These are phyloP conservation scores for Drosophila parvula DNA, from an alignment of 1,140 invertebrate genomes.

Conservation along the genomic window DNA sequence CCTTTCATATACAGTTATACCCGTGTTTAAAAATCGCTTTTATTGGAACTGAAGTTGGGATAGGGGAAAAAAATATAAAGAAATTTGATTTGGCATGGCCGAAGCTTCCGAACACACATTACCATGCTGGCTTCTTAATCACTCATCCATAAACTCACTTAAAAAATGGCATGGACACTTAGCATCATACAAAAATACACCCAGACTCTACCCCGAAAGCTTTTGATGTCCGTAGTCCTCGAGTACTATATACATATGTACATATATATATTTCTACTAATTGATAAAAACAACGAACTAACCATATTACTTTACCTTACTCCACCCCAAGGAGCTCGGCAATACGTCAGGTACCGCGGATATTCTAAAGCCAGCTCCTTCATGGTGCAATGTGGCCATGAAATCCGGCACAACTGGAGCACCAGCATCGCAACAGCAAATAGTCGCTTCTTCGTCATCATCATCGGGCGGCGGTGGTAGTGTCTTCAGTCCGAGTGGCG, in stretches of 20 bases:
- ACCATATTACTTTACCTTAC: neutral
- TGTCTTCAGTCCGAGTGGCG: conserved; percentile 66
- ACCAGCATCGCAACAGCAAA: conserved; percentile 59
- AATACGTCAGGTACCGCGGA: conserved; percentile 60
- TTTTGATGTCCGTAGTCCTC: conserved; percentile 58
- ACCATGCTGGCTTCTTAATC: conserved; percentile 51
- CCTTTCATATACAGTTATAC: conserved; percentile 9
- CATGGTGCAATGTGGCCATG: conserved; percentile 81
- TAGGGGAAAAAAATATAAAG: conserved; percentile 3
- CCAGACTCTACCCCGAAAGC: conserved; percentile 28
- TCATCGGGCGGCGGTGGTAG: conserved; percentile 76
- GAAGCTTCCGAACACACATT: conserved; percentile 43
- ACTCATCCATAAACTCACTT: conserved; percentile 19
- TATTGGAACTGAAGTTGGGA: conserved; percentile 22
- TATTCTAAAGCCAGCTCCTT: conserved; percentile 80
- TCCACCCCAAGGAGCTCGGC: conserved; percentile 54
- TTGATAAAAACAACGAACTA: neutral
- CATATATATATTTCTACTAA: neutral
- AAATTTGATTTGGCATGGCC: conserved; percentile 51
- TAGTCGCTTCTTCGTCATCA: conserved; percentile 75
- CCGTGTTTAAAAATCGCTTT: conserved; percentile 25
- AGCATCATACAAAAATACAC: conserved; percentile 10
- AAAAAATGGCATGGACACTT: conserved; percentile 50
- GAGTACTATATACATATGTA: neutral
- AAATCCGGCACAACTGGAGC: conserved; percentile 57